These are phyloP conservation scores for Beris morrisii DNA, from an alignment of 2,888 invertebrate genomes.

Conservation along the genomic window DNA sequence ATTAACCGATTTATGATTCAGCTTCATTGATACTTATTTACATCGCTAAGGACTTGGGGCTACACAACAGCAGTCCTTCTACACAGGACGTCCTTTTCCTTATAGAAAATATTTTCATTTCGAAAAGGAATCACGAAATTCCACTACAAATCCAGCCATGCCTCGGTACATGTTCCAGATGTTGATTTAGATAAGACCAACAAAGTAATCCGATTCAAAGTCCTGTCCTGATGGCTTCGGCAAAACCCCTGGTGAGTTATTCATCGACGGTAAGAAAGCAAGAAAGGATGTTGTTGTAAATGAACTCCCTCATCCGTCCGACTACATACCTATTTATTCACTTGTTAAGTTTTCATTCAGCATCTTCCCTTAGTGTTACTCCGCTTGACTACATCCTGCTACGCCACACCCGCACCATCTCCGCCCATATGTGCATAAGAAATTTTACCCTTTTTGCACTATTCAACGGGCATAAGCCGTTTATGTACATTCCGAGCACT, in stretches of 20 bases:
- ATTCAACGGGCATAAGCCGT: conserved; percentile 30
- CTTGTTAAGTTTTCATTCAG: conserved; percentile 31
- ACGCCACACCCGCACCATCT: not conserved
- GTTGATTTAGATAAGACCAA: conserved; percentile 30
- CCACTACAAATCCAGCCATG: conserved; percentile 12
- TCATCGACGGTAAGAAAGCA: too few species aligned
- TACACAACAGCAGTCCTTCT: too few species aligned
- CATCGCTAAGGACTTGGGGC: too few species aligned
- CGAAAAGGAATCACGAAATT: conserved; percentile 18
- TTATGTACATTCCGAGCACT: conserved; percentile 27
- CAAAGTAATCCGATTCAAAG: conserved; percentile 25
- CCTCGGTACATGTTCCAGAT: conserved; percentile 23
- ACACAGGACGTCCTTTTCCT: too few species aligned
- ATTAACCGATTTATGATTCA: too few species aligned
- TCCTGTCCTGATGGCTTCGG: too few species aligned
- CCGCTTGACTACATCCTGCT: conserved; percentile 10
- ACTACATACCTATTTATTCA: conserved; percentile 21
- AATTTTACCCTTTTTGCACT: conserved; percentile 34
- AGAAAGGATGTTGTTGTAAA: not conserved
- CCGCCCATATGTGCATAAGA: conserved; percentile 36
- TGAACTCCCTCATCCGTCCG: conserved; percentile 25
- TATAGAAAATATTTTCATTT: too few species aligned
- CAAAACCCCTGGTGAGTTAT: too few species aligned
- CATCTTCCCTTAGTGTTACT: conserved; percentile 13
- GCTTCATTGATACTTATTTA: too few species aligned